Base-by-base conservation (phyloP, 2,113 vertebrate genomes). In the Hepsetus odoe region DNA sequence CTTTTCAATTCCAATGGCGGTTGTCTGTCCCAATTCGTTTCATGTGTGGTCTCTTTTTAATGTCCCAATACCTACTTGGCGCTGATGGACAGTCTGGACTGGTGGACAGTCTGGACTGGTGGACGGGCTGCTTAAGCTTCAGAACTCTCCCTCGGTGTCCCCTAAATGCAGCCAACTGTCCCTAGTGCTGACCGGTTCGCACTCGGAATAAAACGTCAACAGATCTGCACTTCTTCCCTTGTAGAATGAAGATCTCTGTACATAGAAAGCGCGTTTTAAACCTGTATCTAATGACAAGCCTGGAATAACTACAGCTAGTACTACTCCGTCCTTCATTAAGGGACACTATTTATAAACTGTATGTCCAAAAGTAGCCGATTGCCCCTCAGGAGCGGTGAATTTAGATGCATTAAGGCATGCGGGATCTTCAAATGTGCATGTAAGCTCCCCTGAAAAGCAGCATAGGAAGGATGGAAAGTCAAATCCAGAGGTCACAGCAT, bases 251-350 rank as follows among this genome's bases (percentile, higher is more conserved):
- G 53, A 75, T 80, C 62, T 82, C 74, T 74, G 75, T 76, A 82
- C 64, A 77, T 73, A 82, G 73, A 77, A 72, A 77, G 74, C 80
- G 77, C 76, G 72, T 75, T 85, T 88, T 83, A 86, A 91, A 81
- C 33, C 53, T 90, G 84, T 91, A 89, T 87, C 84, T 83, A 84
- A 86, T 75, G 80, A 72, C 74, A 65, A 72, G 83, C 86, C 88
- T 88, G 80, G 90, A 76, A 71, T 87, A 90, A 65, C 80, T 80
- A 83, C 82, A 70, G 77, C 24, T 79, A 88, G 84, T 88, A 85
- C 82, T 86, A 85, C 87, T 86, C 86, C 83, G 76, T 69, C 65
- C 80, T 79, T 73, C 59, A 14, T 71, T 83, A 38, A 72, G 80
- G 82, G 71, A 84, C 72, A 84, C 84, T 74, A 85, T 88, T 86